These are phyloP conservation scores for Rhabdomys pumilio DNA, from an alignment of 2,797 vertebrate genomes.

Conservation along the genomic window DNA sequence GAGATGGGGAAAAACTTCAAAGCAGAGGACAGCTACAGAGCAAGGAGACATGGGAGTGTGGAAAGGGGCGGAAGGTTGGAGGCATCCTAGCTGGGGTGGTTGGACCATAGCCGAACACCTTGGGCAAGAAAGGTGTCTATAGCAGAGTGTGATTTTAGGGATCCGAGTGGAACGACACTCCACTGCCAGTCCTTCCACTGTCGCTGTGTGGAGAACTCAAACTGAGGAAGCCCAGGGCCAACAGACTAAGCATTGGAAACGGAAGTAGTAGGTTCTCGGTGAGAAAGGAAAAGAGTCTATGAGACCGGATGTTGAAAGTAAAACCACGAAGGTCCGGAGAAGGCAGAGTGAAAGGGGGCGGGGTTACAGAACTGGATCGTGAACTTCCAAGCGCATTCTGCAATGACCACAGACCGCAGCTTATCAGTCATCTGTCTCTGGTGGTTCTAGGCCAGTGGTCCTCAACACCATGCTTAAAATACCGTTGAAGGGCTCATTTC, in stretches of 20 bases:
- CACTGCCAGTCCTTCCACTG: not conserved
- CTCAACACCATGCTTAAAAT: constrained; percentile 3
- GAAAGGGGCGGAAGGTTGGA: not conserved
- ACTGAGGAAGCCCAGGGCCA: not conserved
- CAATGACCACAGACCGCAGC: not conserved
- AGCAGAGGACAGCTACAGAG: not conserved
- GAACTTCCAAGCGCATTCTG: not conserved
- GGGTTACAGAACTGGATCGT: not conserved
- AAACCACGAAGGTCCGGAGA: not conserved
- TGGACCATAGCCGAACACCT: not conserved
- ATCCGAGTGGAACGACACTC: not conserved
- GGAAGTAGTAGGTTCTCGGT: not conserved
- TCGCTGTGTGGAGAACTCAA: not conserved
- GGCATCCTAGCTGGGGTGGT: not conserved
- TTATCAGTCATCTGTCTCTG: not conserved
- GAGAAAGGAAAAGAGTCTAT: not conserved
- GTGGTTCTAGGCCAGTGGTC: not conserved
- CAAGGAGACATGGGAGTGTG: too few relatives aligned
- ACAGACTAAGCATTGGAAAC: not conserved
- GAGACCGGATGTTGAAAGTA: not conserved
- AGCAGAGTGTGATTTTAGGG: not conserved
- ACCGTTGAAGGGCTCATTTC: not conserved
- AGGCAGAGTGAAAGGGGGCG: not conserved
- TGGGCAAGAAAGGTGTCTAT: not conserved
- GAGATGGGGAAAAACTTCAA: not conserved